Evolutionary conservation across 2,113 vertebrate genomes (phyloP).

Genomic region (Procapra przewalskii): DNA sequence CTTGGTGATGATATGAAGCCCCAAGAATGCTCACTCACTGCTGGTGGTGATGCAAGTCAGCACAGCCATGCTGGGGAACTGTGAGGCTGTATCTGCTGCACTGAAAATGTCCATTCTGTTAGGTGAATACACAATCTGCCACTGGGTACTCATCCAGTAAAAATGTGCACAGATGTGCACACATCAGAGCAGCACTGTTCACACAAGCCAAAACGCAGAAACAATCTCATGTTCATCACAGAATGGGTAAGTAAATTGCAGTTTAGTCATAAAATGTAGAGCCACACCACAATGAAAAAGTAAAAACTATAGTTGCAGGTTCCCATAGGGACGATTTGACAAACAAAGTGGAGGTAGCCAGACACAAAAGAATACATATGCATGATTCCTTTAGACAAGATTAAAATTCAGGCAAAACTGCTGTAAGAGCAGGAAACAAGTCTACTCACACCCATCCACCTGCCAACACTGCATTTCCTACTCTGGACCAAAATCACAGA

Average conservation of each 20-base stretch:
- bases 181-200: neutral
- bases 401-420: neutral
- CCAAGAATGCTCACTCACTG: accelerated
- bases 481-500: accelerated
- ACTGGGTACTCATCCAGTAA: neutral
- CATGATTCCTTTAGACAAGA: no score
- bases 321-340: neutral
- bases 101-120: neutral
- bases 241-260: accelerated
- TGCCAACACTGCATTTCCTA: neutral
- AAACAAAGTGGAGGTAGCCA: neutral
- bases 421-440: accelerated
- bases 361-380: accelerated
- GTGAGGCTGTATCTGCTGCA: accelerated
- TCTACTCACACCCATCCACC: neutral
- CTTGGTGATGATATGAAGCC: accelerated
- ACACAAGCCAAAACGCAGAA: neutral
- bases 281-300: neutral
- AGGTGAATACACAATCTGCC: accelerated
- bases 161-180: accelerated
- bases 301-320: accelerated
- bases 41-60: neutral
- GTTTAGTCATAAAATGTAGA: neutral
- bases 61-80: accelerated
- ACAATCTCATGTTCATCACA: accelerated